phyloP scores from a whole-genome alignment of 2,113 vertebrate genomes.

The Bubalus kerabau region DNA sequence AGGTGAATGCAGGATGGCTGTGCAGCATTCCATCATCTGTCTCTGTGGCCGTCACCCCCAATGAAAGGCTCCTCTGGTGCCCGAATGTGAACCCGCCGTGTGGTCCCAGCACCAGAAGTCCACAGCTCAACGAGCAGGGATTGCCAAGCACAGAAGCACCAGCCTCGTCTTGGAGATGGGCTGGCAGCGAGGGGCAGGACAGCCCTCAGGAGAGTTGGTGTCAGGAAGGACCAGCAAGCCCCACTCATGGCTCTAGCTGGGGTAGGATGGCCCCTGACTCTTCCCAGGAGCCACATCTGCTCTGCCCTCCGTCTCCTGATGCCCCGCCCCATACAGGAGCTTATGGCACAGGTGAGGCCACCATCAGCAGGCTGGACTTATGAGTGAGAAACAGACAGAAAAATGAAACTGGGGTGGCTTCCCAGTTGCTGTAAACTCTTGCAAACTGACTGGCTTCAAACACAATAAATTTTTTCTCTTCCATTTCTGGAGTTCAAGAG shows the following conservation, averaged over 20 bases:
- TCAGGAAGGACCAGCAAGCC: not conserved
- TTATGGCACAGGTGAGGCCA: fast-evolving
- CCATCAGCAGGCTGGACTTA: fast-evolving
- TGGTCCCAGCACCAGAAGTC: not conserved
- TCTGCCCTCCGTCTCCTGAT: fast-evolving
- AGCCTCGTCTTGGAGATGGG: not conserved
- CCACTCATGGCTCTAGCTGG: not conserved
- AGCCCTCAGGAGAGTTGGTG: fast-evolving
- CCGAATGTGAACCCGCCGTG: fast-evolving
- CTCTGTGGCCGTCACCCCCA: not conserved
- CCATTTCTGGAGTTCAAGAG: fast-evolving
- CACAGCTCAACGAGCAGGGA: not conserved
- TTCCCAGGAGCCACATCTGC: not conserved
- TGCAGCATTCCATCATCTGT: not conserved
- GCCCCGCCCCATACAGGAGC: fast-evolving
- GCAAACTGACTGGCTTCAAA: not conserved
- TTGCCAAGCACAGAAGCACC: not conserved
- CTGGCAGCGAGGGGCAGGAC: fast-evolving
- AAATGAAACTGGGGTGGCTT: not conserved
- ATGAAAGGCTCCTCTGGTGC: not conserved
- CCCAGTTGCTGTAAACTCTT: not conserved
- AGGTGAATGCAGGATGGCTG: not conserved
- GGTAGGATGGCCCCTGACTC: not conserved
- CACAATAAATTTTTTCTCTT: fast-evolving
- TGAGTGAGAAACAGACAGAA: not conserved